Evolutionary conservation across 2,888 invertebrate species (phyloP), one percentile per base, ranked within the genome.

Genomic region (Tyria jacobaeae): DNA sequence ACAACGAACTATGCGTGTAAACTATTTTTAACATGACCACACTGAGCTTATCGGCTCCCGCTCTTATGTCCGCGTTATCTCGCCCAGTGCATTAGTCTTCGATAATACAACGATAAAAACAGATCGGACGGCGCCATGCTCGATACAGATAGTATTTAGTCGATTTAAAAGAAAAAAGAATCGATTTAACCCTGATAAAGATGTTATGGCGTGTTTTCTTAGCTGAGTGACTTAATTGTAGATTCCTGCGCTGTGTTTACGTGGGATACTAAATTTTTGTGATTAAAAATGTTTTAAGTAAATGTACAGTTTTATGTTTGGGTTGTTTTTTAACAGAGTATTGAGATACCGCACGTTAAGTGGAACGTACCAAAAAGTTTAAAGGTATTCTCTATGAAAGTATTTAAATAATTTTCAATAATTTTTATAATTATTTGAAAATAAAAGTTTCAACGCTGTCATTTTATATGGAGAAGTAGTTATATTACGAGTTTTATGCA

Each of bases 1-100:
- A 86, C 84, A 86, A 88, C 80, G 81, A 90, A 89, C 89, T 92
- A 92, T 91, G 89, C 90, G 87, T 91, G 91, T 92, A 91, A 89
- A 92, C 91, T 92, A 92, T 93, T 92, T 92, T 91, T 90, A 92
- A 92, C 93, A 92, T 90, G 92, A 85, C 92, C 92, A 93, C 93
- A 92, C 91, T 80, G 91, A 83, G 89, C 88, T 79, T 92, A 93
- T 94, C 93, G 89, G 92, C 91, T 86, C 89, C 92, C 85, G 91
- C 92, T 91, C 91, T 92, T 91, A 91, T 91, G 90, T 83, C 86
- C 79, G 81, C 71, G 82, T 89, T 94, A 93, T 94, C 93, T 87
- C 82, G 80, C 77, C 80, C 90, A 87, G 91, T 94, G 93, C 93
- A 94, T 94, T 94, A 94, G 93, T 91, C 90, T 88, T 86, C 89